A percentile compares a stretch with the other conserved stretches of the same genome.
phyloP scores from a whole-genome alignment of 2,888 invertebrate species.

The Tetrapedia diversipes region DNA sequence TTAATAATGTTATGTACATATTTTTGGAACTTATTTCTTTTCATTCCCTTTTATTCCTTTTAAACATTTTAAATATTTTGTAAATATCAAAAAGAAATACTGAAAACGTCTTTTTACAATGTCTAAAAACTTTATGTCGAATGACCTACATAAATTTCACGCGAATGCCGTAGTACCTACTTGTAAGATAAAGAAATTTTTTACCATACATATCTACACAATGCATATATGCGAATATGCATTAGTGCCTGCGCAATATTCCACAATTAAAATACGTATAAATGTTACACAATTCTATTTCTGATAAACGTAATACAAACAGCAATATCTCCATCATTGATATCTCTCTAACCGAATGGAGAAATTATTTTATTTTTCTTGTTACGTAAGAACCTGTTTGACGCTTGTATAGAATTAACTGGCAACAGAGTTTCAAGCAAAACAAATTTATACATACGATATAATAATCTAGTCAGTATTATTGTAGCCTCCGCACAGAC shows the following conservation, averaged over 20 bases:
- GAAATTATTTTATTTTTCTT: slow-evolving; percentile 10
- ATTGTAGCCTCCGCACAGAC: slow-evolving; percentile 17
- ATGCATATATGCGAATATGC: not conserved
- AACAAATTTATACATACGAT: slow-evolving; percentile 6
- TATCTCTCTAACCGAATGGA: not conserved
- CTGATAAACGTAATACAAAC: not conserved
- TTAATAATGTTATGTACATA: too few species aligned
- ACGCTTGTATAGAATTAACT: slow-evolving; percentile 13
- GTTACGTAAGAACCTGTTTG: slow-evolving; percentile 56
- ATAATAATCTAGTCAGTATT: slow-evolving; percentile 42
- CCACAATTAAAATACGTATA: not conserved
- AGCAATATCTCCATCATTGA: not conserved
- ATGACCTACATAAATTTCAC: not conserved
- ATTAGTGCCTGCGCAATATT: not conserved
- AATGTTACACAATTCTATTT: not conserved
- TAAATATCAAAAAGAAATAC: too few species aligned
- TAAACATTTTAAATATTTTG: not conserved
- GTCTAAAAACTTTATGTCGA: not conserved
- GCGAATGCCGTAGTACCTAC: not conserved
- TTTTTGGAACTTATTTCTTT: too few species aligned
- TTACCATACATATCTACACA: not conserved
- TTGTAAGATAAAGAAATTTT: too few species aligned
- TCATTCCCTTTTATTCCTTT: not conserved
- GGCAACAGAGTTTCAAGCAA: slow-evolving; percentile 13
- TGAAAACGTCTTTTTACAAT: not conserved